Evolutionary conservation across 2,113 vertebrate genomes (phyloP), one percentile per base, ranked within the genome.

Genomic region (Jaculus jaculus): DNA sequence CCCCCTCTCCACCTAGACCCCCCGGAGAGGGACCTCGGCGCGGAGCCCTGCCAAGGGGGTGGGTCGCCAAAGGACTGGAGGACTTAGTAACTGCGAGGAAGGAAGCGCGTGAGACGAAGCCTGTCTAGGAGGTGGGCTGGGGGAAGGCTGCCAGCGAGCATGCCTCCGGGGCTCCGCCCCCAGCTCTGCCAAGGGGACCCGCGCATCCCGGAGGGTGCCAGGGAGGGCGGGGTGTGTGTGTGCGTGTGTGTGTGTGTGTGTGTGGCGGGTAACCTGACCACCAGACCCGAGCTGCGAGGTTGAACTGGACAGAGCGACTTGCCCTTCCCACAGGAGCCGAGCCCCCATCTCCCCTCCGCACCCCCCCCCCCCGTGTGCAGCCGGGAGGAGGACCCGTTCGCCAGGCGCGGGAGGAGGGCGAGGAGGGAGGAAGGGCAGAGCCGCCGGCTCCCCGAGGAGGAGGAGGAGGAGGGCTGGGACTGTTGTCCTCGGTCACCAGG

Each of bases 401-500:
- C 72, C 28, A 2, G 34, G 15, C 58, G 32, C 82, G 82, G 26
- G 84, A 78, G 42, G 5, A 47, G 5, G 42, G 42, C 5, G 42
- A 47, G 86, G 8, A 75, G 39, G 54, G 51, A 1, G 74, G 61
- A 47, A 39, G 8, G 60, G 32, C 85, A 10, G 68, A 61, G 89
- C 91, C 5, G 87, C 95, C 47, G 63, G 74, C 96, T 93, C 95
- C 23, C n/a, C n/a, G n/a, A n/a, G 87, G 82, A 82, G 86, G 96
- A 84, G 72, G 54, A n/a, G 87, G 82, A 82, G 86, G 96, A 84
- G 72, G 54, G 90, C 87, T 65, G 66, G 71, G 94, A 85, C 83
- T 90, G 93, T 86, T 74, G 96, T 77, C 9, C 74, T 93, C 86
- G 26, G 97, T 97, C 94, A 93, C 98, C 96, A 89, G 91, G 97